Base-by-base conservation (phyloP, 2,888 invertebrate genomes). In the Clostera curtula region DNA sequence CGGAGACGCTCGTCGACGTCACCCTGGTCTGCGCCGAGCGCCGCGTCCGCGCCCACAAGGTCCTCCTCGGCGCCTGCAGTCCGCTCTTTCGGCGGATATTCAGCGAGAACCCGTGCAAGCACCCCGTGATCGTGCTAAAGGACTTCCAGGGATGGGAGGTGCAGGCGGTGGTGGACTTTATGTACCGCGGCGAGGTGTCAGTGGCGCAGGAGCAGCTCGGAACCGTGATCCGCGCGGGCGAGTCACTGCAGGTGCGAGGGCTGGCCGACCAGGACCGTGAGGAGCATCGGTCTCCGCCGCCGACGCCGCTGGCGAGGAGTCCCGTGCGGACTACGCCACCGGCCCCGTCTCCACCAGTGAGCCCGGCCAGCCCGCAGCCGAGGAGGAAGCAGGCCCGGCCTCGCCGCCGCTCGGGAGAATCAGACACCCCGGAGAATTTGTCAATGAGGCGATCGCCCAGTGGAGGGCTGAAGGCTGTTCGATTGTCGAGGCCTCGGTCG, bases 101-200 rank as follows among this genome's bases (percentile, higher is more conserved):
- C 68, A 89, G 92, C 56, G 95, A 96, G 65, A 95, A 94, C 56
- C 95, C 95, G 29, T 95, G 95, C 87, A 94, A 95, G 71, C 96
- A 96, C 69, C 96, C 96, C 19, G 93, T 96, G 49, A 94, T 96
- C 62, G 94, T 96, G 48, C 80, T 96, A 37, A 95, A 95, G 70
- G 95, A 96, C 83, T 93, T 95, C 68, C 89, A 89, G 56, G 93
- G 92, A 45, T 93, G 93, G 89, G 95, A 95, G 57, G 91, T 96
- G 38, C 93, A 93, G 56, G 93, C 94, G 16, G 92, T 96, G 36
- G 92, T 96, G 37, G 93, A 95, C 76, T 96, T 96, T 63, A 96
- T 96, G 95, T 96, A 96, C 79, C 91, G 93, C 47, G 96, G 96
- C 18, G 95, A 96, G 80, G 94, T 96, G 49, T 93, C 93, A 45